Conservation (phyloP, 2,113 vertebrate genomes). For the Elaphurus davidianus region DNA sequence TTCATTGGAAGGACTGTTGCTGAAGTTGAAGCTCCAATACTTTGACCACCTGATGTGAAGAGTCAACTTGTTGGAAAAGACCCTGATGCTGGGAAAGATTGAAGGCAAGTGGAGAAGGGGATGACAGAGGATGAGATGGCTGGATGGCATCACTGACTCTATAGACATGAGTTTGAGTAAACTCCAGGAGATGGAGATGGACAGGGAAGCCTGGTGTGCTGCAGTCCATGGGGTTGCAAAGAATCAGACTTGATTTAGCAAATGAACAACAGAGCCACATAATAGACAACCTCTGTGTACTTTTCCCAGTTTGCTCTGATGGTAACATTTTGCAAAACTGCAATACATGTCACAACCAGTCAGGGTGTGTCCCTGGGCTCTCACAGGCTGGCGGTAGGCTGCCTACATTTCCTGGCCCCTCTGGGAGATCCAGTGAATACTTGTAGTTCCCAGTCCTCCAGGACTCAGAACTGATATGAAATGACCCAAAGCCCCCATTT, state of each 20-base stretch:
- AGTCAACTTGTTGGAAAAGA: not conserved
- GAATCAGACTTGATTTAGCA: not conserved
- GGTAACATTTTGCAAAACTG: not conserved
- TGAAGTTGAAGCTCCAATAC: not conserved
- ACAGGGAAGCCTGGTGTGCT: not conserved
- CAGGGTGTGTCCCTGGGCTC: not conserved
- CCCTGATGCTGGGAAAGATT: not conserved
- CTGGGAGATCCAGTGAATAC: rapidly evolving
- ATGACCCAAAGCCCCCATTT: not conserved
- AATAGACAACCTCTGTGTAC: not conserved
- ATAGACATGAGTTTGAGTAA: not conserved
- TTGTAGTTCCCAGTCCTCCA: not conserved
- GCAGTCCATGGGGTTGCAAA: not conserved
- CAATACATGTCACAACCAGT: not conserved
- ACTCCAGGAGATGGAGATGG: not conserved
- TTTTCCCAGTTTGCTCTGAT: not conserved
- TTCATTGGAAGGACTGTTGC: not conserved
- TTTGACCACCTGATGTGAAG: not conserved
- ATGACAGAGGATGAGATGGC: not conserved
- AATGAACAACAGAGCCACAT: not conserved
- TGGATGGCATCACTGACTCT: not conserved
- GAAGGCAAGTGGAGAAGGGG: not conserved
- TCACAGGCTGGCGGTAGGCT: rapidly evolving
- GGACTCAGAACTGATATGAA: not conserved
- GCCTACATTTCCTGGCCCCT: not conserved